These are phyloP conservation scores for Cydia fagiglandana DNA, from an alignment of 1,140 invertebrate genomes.

Conservation along the genomic window DNA sequence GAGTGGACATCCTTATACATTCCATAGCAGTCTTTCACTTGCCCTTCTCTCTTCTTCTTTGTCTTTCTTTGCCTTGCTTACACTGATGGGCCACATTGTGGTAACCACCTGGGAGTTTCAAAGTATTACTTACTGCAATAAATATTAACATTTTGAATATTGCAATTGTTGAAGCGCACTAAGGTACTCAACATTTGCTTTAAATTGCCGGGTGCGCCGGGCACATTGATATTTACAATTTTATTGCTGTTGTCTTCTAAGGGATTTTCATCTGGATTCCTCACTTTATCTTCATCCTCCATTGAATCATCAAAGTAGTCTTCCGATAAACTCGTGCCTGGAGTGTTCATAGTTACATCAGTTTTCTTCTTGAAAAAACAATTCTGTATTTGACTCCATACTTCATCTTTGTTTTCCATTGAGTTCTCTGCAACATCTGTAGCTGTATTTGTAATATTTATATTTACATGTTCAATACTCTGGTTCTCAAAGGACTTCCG, in stretches of 20 bases:
- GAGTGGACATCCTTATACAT: no score
- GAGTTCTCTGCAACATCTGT: not conserved
- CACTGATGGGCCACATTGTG: no score
- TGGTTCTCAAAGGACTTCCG: not conserved
- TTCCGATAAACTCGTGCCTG: slow-evolving; percentile 1
- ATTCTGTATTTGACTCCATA: not conserved
- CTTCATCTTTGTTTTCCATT: not conserved
- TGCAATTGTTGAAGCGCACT: not conserved
- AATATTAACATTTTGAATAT: slow-evolving; percentile 10
- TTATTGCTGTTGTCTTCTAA: not conserved
- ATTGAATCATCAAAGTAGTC: not conserved
- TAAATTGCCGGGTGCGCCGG: not conserved
- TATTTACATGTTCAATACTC: not conserved
- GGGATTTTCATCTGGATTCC: not conserved
- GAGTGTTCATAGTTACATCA: not conserved
- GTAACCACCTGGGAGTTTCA: no score
- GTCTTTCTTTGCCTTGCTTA: no score
- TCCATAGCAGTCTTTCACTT: no score
- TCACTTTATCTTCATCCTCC: not conserved
- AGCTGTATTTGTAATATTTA: not conserved
- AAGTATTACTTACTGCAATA: not conserved
- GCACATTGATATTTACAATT: not conserved
- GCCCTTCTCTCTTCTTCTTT: no score
- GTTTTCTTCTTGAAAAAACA: not conserved
- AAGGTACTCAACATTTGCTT: not conserved